These are phyloP conservation scores for Drosophila pseudoananassae DNA, from an alignment of 1,140 invertebrate species.

Conservation along the genomic window DNA sequence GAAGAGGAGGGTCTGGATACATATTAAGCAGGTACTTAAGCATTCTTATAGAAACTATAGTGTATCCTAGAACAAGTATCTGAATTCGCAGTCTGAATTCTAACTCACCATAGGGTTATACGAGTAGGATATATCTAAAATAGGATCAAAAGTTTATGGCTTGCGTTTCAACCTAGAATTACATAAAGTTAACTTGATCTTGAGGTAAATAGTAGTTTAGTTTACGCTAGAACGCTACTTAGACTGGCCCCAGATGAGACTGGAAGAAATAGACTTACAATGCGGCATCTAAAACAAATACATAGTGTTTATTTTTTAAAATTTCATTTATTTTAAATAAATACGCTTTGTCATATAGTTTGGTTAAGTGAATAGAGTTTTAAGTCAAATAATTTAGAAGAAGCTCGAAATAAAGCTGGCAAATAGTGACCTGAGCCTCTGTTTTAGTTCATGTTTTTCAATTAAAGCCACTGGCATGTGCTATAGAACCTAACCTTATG, in stretches of 20 bases:
- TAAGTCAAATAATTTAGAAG: conserved; percentile 27
- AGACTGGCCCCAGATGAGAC: conserved; percentile 5
- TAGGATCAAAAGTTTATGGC: conserved; percentile 13
- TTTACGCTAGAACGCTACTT: conserved; percentile 39
- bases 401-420: conserved; percentile 50
- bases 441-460: no score
- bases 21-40: conserved; percentile 51
- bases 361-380: conserved; percentile 35
- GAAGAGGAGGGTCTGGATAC: conserved; percentile 13
- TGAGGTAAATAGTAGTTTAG: conserved; percentile 28
- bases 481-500: conserved; percentile 48
- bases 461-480: no score
- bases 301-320: conserved; percentile 71
- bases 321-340: conserved; percentile 78
- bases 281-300: conserved; percentile 51
- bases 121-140: conserved; percentile 17
- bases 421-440: conserved; percentile 49
- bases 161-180: conserved; percentile 34
- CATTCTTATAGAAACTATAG: conserved; percentile 36
- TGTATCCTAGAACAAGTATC: conserved; percentile 20
- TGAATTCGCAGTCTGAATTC: conserved; percentile 6
- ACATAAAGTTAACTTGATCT: conserved; percentile 48
- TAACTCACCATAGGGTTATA: conserved; percentile 64
- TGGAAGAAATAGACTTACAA: conserved; percentile 34
- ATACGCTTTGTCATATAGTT: conserved; percentile 50